These are phyloP conservation scores for Drosophila putrida DNA, from an alignment of 2,888 invertebrate species.

Conservation along the genomic window DNA sequence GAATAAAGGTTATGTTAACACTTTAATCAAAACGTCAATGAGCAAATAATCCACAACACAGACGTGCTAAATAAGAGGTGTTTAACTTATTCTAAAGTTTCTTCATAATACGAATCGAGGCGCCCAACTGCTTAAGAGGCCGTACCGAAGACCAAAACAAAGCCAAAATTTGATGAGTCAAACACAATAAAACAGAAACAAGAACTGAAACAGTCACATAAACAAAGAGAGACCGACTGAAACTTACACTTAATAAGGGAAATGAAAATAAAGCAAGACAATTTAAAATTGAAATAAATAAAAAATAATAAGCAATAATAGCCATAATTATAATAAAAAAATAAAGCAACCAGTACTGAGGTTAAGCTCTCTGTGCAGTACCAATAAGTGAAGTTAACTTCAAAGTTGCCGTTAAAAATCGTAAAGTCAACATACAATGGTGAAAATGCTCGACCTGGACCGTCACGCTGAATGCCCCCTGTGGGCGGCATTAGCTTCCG, in stretches of 20 bases:
- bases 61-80: constrained; percentile 57
- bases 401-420: constrained; percentile 24
- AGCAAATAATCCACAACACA: constrained; percentile 59
- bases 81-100: constrained; percentile 17
- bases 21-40: constrained; percentile 78
- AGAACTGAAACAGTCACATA: background rate
- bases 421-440: constrained; percentile 79
- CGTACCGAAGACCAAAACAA: constrained; percentile 27
- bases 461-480: constrained; percentile 88
- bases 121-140: constrained; percentile 45
- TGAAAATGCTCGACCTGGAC: constrained; percentile 88
- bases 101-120: constrained; percentile 29
- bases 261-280: constrained; percentile 29
- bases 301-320: constrained; percentile 36
- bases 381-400: constrained; percentile 30
- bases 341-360: constrained; percentile 6
- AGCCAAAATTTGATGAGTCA: constrained; percentile 56
- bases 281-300: constrained; percentile 36
- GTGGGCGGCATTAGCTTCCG: constrained; percentile 87
- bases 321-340: constrained; percentile 20
- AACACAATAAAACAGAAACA: constrained; percentile 40
- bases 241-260: constrained; percentile 15
- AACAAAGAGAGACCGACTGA: constrained; percentile 14
- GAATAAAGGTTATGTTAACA: constrained; percentile 63
- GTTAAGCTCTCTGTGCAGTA: constrained; percentile 10